Evolutionary conservation across 2,888 invertebrate species (phyloP).

Genomic region (Anthophora plumipes): DNA sequence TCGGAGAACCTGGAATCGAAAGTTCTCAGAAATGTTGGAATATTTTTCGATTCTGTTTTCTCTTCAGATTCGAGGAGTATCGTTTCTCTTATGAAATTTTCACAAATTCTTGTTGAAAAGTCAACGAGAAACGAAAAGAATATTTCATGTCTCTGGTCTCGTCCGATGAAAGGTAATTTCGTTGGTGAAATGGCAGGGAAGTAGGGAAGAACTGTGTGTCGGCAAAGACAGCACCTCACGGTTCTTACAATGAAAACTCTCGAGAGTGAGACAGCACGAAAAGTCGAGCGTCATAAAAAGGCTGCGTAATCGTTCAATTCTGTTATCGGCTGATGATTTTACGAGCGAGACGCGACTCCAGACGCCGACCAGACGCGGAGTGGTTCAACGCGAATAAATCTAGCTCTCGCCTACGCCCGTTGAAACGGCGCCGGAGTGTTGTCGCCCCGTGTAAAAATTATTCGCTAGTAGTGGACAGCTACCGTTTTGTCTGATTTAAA

Average conservation of each 20-base stretch:
- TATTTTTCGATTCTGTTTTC: too few relatives aligned
- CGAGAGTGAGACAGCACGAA: constrained; percentile 22
- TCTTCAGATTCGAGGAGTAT: too few relatives aligned
- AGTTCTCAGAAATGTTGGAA: too few relatives aligned
- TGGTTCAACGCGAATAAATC: constrained; percentile 71
- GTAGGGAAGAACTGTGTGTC: not conserved
- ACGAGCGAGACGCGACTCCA: constrained; percentile 70
- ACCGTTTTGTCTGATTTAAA: constrained; percentile 36
- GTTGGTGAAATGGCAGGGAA: too few relatives aligned
- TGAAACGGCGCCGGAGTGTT: constrained; percentile 48
- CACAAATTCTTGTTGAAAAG: not conserved
- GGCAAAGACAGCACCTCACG: constrained; percentile 2
- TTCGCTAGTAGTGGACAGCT: constrained; percentile 38
- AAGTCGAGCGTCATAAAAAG: constrained; percentile 44
- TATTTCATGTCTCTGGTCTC: not conserved
- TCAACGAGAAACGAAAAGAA: not conserved
- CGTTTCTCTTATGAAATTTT: too few relatives aligned
- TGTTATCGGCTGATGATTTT: constrained; percentile 57
- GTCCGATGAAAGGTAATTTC: not conserved
- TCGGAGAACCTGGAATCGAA: too few relatives aligned
- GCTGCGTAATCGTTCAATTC: constrained; percentile 56
- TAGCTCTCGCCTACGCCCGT: constrained; percentile 60
- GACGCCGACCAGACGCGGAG: constrained; percentile 70
- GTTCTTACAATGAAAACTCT: constrained; percentile 13
- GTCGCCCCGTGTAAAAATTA: constrained; percentile 46